Base-by-base conservation (phyloP, 1,140 invertebrate species). In the Hyles vespertilio region DNA sequence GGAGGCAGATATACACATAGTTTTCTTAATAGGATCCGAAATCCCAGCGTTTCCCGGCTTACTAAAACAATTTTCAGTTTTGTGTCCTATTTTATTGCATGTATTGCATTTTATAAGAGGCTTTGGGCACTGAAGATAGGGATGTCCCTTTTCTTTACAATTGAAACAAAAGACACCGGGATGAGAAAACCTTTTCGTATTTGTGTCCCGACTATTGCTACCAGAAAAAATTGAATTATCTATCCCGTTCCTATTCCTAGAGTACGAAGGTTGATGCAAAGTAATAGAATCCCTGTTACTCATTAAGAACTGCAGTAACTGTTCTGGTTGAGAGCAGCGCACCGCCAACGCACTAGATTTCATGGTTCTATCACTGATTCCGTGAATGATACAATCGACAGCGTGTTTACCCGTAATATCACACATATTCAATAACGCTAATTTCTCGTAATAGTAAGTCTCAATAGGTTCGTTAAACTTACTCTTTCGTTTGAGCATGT, bases 351-450 rank as follows among this genome's bases (percentile, higher is more conserved):
- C 73, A 51, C 65, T 63, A 9, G 66, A 70, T 58, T 56, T 70
- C 36, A 69, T 32, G 32, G 59, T 70, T 46, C 55, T 65, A 57
- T 76, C 68, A 43, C 11, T 67, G 1, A 72, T 45, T 0, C 73
- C 70, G 32, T 73, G 70, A 43, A 71, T 68, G n/a, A 76, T 66
- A 47, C 74, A 76, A 44, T 76, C 70, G 2, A 68, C 69, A 0
- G 74, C 74, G 9, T 58, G 56, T 32, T 68, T 76, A 7, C 65
- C 63, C 0, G 10, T n/a, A 43, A 74, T 74, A 33, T 69, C 58
- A 54, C 72, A 74, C 52, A 61, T 58, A 51, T 72, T 74, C 12
- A 73, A 50, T 6, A 71, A 45, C 5, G 64, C 56, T 43, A 73
- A n/a, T 44, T 73, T 76, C 45, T 76, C 69, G 40, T 73, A 73